Evolutionary conservation across 2,113 vertebrate species (phyloP).

Genomic region (Nannobrachium achirus): DNA sequence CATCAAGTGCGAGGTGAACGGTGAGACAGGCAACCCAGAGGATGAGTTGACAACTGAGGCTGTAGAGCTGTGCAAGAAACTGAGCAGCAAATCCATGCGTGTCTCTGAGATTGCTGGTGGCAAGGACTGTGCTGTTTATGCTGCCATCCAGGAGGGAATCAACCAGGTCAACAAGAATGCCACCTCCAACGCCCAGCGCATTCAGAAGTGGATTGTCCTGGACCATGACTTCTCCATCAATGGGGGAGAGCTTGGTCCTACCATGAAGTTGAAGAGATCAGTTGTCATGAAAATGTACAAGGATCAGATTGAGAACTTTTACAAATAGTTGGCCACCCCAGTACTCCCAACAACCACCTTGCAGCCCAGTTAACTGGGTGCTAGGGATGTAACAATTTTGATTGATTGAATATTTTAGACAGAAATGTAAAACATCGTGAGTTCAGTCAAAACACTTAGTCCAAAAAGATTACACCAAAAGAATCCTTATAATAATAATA

Average conservation of each 20-base stretch:
- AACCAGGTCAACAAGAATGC: conserved; percentile 81
- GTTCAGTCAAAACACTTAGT: no score
- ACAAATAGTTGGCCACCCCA: conserved; percentile 55
- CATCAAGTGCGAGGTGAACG: conserved; percentile 84
- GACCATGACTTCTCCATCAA: conserved; percentile 87
- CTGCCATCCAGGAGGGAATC: conserved; percentile 87
- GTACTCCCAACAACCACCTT: no score
- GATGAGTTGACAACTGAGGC: conserved; percentile 83
- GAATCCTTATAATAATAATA: no score
- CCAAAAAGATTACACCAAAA: no score
- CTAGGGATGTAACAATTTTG: no score
- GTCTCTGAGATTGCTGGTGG: conserved; percentile 81
- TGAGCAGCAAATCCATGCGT: conserved; percentile 83
- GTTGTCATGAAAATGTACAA: conserved; percentile 86
- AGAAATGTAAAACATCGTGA: no score
- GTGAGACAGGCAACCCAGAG: conserved; percentile 72
- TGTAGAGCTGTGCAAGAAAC: conserved; percentile 75
- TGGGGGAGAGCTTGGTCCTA: conserved; percentile 92
- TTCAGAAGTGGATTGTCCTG: conserved; percentile 90
- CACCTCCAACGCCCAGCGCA: conserved; percentile 84
- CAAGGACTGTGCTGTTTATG: conserved; percentile 75
- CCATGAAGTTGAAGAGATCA: conserved; percentile 87
- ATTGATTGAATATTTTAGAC: no score
- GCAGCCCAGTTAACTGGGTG: no score
- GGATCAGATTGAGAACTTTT: conserved; percentile 83